Base-by-base conservation (phyloP, 2,113 vertebrate genomes). In the Zeus faber region DNA sequence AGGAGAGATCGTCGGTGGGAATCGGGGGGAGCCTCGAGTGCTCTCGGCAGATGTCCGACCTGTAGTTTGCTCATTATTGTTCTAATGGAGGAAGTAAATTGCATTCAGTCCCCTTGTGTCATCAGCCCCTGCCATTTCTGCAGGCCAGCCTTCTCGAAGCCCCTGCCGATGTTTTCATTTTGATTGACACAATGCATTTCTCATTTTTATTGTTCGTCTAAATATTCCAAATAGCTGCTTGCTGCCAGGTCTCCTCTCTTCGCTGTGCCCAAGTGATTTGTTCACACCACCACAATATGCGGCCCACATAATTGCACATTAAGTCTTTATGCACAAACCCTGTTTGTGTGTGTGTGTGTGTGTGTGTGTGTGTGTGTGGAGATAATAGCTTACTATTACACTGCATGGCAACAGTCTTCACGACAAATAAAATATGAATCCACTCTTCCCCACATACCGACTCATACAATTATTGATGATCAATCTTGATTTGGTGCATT, bases 1-100 rank as follows among this genome's bases (percentile, higher is more conserved):
- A 47, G 50, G 43, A 40, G 29, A 20, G 41, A 29, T 16, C 27
- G 20, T 20, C 13, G 44, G 47, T 9, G 18, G 22, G 48, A 59
- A 49, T 33, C 23, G 24, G 66, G 13, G 27, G 40, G 48, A 67
- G 31, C 52, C 58, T 54, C 29, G 58, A 46, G 65, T 17, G 29
- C 44, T 27, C 35, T 25, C 31, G 54, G 72, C 51, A 46, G 59
- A 67, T 58, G 58, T 73, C 62, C 54, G 51, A 60, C 66, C 68
- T 51, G 10, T 67, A 54, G 62, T 68, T 54, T 18, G 47, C 76
- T 74, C 67, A 70, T 83, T 81, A 76, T 79, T 70, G n/a, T n/a
- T 75, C 67, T 59, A 72, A 70, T 72, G 62, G 66, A 46, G 57
- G 27, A 31, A 54, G 68, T 72, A 57, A 49, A 57, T 63, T 47